phyloP scores from a whole-genome alignment of 2,797 vertebrate species.

The Prunella strophiata region DNA sequence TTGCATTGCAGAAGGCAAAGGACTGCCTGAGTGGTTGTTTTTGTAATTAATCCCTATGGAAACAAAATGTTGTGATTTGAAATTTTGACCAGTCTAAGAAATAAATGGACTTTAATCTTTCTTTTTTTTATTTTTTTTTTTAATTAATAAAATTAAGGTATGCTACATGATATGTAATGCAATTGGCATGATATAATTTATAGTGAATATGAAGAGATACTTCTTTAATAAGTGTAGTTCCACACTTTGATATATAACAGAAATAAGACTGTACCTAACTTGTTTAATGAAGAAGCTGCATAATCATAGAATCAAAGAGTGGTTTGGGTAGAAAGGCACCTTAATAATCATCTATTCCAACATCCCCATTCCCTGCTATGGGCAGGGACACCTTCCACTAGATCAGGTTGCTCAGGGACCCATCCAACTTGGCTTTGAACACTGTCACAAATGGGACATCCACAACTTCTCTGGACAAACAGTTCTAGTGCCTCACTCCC shows the following conservation, averaged over 20 bases:
- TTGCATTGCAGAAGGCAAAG: neutral
- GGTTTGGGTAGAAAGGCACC: neutral
- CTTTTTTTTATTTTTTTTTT: neutral
- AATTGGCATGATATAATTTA: neutral
- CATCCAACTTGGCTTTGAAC: neutral
- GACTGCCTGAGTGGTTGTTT: neutral
- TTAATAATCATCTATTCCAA: neutral
- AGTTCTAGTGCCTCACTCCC: neutral
- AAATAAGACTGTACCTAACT: neutral
- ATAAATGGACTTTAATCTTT: neutral
- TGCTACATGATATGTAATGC: neutral
- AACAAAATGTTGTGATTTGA: neutral
- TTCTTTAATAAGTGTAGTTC: neutral
- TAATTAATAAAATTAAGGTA: neutral
- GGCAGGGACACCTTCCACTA: neutral
- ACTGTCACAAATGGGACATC: neutral
- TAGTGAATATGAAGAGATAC: neutral
- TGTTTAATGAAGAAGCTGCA: neutral
- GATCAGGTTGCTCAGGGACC: neutral
- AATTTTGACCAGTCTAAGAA: neutral
- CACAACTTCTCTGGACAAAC: neutral
- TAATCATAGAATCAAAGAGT: neutral
- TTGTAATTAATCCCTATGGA: neutral
- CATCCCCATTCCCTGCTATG: accelerated
- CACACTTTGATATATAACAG: neutral